Evolutionary conservation across 1,140 invertebrate species (phyloP).

Genomic region (Sesamia nonagrioides): DNA sequence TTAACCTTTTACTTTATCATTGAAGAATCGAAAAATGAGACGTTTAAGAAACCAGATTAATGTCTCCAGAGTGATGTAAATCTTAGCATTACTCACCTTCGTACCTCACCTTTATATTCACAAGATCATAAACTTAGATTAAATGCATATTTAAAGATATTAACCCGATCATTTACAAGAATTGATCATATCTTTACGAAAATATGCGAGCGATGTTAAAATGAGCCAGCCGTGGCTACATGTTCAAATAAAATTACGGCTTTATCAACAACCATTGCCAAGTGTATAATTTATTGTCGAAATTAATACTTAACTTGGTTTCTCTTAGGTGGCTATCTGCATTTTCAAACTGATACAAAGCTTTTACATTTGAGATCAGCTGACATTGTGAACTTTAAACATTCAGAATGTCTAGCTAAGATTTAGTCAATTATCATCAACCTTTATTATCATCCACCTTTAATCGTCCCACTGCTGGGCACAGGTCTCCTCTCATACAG

Average conservation of each 20-base stretch:
- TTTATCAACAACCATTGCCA: conserved; percentile 36
- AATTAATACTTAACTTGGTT: conserved; percentile 16
- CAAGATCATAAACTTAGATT: conserved; percentile 35
- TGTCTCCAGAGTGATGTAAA: conserved; percentile 3
- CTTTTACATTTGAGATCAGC: neutral
- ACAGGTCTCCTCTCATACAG: too few relatives aligned
- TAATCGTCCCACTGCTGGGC: too few relatives aligned
- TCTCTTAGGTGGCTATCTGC: conserved; percentile 34
- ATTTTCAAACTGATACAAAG: conserved; percentile 37
- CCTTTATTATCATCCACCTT: too few relatives aligned
- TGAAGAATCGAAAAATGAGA: neutral
- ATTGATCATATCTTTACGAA: conserved; percentile 28
- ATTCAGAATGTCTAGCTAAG: neutral
- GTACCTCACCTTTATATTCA: neutral
- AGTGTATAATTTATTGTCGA: neutral
- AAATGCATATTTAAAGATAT: conserved; percentile 30
- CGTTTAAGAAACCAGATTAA: neutral
- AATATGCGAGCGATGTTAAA: conserved; percentile 25
- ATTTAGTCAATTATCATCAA: neutral
- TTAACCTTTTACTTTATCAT: neutral
- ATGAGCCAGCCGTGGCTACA: neutral
- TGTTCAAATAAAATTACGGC: conserved; percentile 28
- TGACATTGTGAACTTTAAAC: conserved; percentile 14
- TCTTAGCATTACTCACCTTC: conserved; percentile 2
- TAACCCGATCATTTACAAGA: conserved; percentile 31